Evolutionary conservation across 2,888 invertebrate genomes (phyloP).

Genomic region (Drosophila picticornis): DNA sequence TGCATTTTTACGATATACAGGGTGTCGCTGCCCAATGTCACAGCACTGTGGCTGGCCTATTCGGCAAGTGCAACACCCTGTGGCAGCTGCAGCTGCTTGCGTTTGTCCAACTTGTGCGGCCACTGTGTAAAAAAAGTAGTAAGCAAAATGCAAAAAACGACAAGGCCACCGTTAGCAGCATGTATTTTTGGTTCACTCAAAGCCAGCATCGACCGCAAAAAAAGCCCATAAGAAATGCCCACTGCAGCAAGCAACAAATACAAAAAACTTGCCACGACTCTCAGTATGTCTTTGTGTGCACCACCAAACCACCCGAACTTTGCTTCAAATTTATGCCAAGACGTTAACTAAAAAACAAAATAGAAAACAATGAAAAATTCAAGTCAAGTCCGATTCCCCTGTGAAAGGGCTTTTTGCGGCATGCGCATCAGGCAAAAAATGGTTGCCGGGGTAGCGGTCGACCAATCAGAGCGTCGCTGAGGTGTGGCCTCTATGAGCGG

Average conservation of each 20-base stretch:
- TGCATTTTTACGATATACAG: slow-evolving; percentile 48
- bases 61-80: slow-evolving; percentile 22
- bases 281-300: slow-evolving; percentile 43
- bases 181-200: slow-evolving; percentile 61
- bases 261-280: slow-evolving; percentile 43
- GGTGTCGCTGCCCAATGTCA: slow-evolving; percentile 19
- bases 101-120: slow-evolving; percentile 36
- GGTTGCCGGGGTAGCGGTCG: slow-evolving; percentile 76
- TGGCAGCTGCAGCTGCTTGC: slow-evolving; percentile 28
- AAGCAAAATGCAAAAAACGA: slow-evolving; percentile 42
- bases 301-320: slow-evolving; percentile 27
- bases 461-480: slow-evolving; percentile 77
- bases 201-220: slow-evolving; percentile 27
- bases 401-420: slow-evolving; percentile 42
- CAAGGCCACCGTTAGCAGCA: slow-evolving; percentile 46
- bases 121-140: slow-evolving; percentile 35
- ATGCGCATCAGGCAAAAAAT: slow-evolving; percentile 75
- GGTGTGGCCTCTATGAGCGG: slow-evolving; percentile 74
- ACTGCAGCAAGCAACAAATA: slow-evolving; percentile 38
- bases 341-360: slow-evolving; percentile 22
- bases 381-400: slow-evolving; percentile 60
- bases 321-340: slow-evolving; percentile 59
- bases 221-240: slow-evolving; percentile 46
- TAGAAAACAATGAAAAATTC: slow-evolving; percentile 37
- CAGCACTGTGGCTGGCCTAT: neutral